Percentiles rank a stretch among this genome's conserved stretches.
Conservation (phyloP, 2,797 vertebrate genomes). For the Rhynchonycteris naso region DNA sequence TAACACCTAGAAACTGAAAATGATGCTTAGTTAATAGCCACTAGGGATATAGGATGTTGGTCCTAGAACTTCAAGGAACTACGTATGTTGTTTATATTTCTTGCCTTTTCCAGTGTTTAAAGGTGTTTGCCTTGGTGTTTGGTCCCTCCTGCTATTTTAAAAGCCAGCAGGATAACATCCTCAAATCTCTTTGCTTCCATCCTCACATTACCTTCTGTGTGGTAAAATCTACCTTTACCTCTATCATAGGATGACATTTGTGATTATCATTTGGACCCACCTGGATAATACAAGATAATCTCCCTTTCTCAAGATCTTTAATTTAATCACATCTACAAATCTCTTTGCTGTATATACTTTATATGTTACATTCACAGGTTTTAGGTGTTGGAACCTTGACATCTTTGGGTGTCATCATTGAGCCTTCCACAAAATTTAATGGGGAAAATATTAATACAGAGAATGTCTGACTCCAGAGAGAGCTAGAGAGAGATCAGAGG, state of each 20-base stretch:
- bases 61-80: neutral
- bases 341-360: neutral
- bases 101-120: neutral
- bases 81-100: neutral
- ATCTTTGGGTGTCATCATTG: neutral
- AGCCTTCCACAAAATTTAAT: neutral
- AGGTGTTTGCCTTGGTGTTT: neutral
- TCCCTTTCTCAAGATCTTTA: no score
- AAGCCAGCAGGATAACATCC: accelerated
- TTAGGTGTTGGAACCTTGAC: neutral
- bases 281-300: no score
- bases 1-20: neutral
- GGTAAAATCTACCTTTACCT: no score
- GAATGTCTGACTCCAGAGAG: neutral
- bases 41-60: neutral
- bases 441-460: neutral
- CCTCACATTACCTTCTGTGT: accelerated
- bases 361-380: neutral
- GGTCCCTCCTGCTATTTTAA: neutral
- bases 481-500: neutral
- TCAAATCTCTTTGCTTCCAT: neutral
- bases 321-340: no score
- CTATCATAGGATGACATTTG: no score
- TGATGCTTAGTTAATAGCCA: neutral
- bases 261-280: no score